A percentile compares a stretch with the other conserved stretches of the same genome.
phyloP scores from a whole-genome alignment of 2,113 vertebrate genomes.

The Vidua macroura region DNA sequence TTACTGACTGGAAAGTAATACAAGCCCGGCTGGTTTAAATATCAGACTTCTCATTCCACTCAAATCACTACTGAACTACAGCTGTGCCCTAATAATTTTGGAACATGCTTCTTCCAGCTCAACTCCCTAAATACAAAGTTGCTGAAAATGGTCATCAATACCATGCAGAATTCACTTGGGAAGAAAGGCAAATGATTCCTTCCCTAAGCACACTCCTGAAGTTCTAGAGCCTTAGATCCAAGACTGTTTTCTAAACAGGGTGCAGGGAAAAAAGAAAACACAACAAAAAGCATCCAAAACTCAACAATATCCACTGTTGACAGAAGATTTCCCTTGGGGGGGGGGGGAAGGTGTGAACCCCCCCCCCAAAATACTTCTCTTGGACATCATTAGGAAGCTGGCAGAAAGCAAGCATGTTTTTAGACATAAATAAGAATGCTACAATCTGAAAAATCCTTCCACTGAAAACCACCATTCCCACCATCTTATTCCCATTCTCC shows the following conservation, averaged over 20 bases:
- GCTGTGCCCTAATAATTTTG: not conserved
- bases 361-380: not conserved
- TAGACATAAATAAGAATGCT: not conserved
- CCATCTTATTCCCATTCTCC: not conserved
- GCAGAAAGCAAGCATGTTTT: not conserved
- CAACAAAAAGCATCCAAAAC: not conserved
- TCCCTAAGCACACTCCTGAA: not conserved
- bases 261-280: not conserved
- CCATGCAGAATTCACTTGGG: not conserved
- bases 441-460: not conserved
- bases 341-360: accelerated
- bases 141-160: not conserved
- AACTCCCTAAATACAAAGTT: not conserved
- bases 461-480: not conserved
- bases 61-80: not conserved
- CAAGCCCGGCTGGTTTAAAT: not conserved
- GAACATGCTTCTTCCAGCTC: not conserved
- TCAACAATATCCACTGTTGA: not conserved
- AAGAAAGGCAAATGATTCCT: not conserved
- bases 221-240: not conserved
- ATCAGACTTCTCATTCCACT: not conserved
- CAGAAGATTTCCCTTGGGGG: not conserved
- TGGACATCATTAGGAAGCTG: not conserved
- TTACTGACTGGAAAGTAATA: not conserved
- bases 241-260: not conserved